Evolutionary conservation across 2,113 vertebrate genomes (phyloP).

Genomic region (Carassius gibelio): DNA sequence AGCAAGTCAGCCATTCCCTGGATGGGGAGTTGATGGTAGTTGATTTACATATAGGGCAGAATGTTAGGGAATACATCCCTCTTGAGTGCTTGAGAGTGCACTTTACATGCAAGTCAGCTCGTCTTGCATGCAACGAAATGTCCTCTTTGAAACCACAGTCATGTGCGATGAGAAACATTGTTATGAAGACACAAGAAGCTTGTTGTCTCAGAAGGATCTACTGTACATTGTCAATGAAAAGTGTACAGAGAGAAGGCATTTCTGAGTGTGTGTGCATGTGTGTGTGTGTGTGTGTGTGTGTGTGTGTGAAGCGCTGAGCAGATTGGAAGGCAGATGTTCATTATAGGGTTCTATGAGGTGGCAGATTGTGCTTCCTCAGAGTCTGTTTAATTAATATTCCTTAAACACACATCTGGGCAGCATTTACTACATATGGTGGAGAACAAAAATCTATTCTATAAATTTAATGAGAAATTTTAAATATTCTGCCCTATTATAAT

Average conservation of each 20-base stretch:
- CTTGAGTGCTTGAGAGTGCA: conserved; percentile 5
- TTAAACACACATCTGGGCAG: conserved; percentile 81
- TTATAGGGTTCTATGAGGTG: conserved; percentile 83
- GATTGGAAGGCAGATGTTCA: conserved; percentile 90
- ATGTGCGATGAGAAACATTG: neutral
- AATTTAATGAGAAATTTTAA: neutral
- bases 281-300: conserved; percentile 12
- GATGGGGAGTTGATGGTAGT: conserved; percentile 12
- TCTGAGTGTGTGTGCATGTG: neutral
- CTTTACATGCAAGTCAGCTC: neutral
- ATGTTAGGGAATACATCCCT: conserved; percentile 8
- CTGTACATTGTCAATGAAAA: neutral
- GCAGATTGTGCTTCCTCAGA: conserved; percentile 57
- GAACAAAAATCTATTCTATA: conserved; percentile 58
- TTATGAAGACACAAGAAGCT: neutral
- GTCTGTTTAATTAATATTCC: conserved; percentile 72
- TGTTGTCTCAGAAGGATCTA: neutral
- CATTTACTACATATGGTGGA: conserved; percentile 83
- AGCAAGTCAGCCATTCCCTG: conserved; percentile 28
- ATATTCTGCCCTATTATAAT: too few relatives aligned
- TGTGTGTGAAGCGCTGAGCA: conserved; percentile 65
- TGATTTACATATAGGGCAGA: conserved; percentile 39
- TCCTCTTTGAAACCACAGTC: conserved; percentile 10
- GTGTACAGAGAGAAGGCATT: too few relatives aligned
- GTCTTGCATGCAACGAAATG: neutral